phyloP scores from a whole-genome alignment of 2,888 invertebrate species.

The Lapara coniferarum region DNA sequence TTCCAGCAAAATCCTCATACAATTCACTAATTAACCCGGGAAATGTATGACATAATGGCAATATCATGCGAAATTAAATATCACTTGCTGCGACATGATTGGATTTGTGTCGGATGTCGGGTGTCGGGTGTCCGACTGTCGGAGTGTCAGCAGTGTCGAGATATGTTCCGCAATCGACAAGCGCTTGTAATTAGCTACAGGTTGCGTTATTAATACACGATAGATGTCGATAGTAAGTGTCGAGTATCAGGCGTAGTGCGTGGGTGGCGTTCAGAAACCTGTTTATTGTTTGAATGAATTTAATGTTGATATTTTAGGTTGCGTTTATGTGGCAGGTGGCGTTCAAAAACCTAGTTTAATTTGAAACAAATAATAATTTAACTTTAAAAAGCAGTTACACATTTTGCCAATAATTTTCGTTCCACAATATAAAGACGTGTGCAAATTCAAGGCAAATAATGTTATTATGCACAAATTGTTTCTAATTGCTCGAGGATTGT shows the following conservation, averaged over 20 bases:
- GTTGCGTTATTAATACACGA: not conserved
- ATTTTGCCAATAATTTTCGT: too few species aligned
- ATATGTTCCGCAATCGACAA: conserved; percentile 1
- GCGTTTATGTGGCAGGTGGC: too few species aligned
- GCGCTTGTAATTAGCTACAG: conserved; percentile 13
- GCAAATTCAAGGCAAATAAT: not conserved
- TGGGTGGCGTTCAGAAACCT: not conserved
- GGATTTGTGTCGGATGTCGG: conserved; percentile 10
- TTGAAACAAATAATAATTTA: too few species aligned
- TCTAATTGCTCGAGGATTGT: not conserved
- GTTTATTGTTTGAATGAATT: too few species aligned
- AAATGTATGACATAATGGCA: conserved; percentile 4
- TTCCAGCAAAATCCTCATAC: not conserved
- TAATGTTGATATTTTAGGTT: too few species aligned
- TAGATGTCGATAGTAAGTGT: not conserved
- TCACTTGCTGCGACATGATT: not conserved
- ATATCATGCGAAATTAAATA: conserved; percentile 19
- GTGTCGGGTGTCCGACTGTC: not conserved
- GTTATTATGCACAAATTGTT: not conserved
- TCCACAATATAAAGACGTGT: too few species aligned
- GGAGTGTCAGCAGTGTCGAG: not conserved
- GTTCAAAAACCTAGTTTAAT: too few species aligned
- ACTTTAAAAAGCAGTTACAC: too few species aligned
- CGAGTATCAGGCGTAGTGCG: not conserved
- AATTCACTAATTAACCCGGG: not conserved